phyloP scores from a whole-genome alignment of 1,140 invertebrate species.

The Globodera rostochiensis region DNA sequence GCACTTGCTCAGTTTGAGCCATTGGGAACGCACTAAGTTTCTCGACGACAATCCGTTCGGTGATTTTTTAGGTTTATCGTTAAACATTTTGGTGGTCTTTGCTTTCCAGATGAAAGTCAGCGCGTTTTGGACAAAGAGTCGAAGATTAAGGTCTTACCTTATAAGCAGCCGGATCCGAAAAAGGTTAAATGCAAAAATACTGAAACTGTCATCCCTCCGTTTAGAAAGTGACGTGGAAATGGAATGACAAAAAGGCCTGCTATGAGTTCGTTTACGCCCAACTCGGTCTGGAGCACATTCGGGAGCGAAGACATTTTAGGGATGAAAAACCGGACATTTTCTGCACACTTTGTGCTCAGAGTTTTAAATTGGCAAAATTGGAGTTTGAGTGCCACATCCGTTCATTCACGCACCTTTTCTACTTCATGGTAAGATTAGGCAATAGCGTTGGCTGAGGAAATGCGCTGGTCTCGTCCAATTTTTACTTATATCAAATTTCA shows the following conservation, averaged over 20 bases:
- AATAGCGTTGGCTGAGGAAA: constrained; percentile 26
- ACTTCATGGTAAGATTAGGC: constrained; percentile 37
- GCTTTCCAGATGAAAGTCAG: constrained; percentile 40
- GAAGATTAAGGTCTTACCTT: constrained; percentile 27
- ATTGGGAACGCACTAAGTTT: constrained; percentile 25
- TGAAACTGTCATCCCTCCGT: not conserved
- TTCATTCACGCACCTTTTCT: constrained; percentile 38
- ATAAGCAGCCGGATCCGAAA: constrained; percentile 31
- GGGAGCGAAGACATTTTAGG: constrained; percentile 26
- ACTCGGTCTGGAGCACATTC: constrained; percentile 32
- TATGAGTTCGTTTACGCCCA: constrained; percentile 41
- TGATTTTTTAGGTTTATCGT: not conserved
- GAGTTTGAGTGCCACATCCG: constrained; percentile 38
- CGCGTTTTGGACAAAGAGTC: constrained; percentile 15
- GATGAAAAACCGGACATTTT: constrained; percentile 15
- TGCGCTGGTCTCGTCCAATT: not conserved
- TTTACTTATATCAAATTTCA: constrained; percentile 18
- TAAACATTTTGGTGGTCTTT: not conserved
- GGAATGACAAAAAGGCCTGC: constrained; percentile 35
- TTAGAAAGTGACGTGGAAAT: constrained; percentile 45
- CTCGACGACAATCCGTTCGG: constrained; percentile 34
- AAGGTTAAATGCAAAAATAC: constrained; percentile 29
- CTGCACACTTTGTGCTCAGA: constrained; percentile 36
- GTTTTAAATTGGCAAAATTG: constrained; percentile 27
- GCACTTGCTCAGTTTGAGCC: constrained; percentile 30